A percentile compares a stretch with the other conserved stretches of the same genome.
phyloP scores from a whole-genome alignment of 2,113 vertebrate species.

The Heterotilapia buettikoferi region DNA sequence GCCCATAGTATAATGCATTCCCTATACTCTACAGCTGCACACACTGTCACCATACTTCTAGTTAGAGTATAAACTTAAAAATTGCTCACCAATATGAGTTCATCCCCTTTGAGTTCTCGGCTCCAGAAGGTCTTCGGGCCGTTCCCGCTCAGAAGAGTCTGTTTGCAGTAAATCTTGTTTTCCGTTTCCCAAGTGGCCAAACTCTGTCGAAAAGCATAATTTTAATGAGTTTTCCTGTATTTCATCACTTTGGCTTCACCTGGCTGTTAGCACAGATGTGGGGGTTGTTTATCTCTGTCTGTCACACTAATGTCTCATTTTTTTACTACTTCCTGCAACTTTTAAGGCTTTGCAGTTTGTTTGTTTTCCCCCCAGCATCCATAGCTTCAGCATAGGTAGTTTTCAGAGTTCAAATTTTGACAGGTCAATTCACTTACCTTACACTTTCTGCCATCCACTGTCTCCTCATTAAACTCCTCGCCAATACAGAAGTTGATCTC shows the following conservation, averaged over 20 bases:
- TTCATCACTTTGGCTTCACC: not conserved
- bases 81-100: slow-evolving; percentile 90
- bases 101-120: slow-evolving; percentile 87
- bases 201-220: slow-evolving; percentile 76
- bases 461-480: slow-evolving; percentile 94
- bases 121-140: slow-evolving; percentile 97
- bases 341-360: not conserved
- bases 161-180: slow-evolving; percentile 93
- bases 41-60: not conserved
- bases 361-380: not conserved
- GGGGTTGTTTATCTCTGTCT: not conserved
- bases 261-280: not conserved
- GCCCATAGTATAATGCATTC: not conserved
- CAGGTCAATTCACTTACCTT: slow-evolving; percentile 71
- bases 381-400: not conserved
- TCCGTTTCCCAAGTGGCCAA: slow-evolving; percentile 92
- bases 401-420: not conserved
- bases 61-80: not conserved
- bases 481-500: slow-evolving; percentile 93
- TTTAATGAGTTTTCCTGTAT: not conserved
- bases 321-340: not conserved
- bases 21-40: not conserved
- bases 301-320: not conserved
- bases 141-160: slow-evolving; percentile 84
- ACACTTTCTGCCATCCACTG: slow-evolving; percentile 94